Evolutionary conservation across 2,797 vertebrate species (phyloP).

Genomic region (Lacerta bilineata): DNA sequence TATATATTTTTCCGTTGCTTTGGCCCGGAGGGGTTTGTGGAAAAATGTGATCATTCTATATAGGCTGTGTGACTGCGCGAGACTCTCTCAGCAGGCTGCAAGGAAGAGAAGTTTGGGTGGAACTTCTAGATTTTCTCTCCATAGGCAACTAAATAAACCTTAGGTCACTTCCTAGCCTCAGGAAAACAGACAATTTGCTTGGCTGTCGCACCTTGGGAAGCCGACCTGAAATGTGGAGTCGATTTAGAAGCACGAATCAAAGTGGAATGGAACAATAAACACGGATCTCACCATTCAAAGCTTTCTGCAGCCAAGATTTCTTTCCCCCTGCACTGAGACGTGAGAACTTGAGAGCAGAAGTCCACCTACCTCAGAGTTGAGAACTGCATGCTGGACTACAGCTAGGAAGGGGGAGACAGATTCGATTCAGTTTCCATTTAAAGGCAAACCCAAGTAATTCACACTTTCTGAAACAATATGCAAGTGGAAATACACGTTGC

Average conservation of each 20-base stretch:
- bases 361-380: no score
- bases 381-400: no score
- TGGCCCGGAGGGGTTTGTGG: not conserved
- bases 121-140: not conserved
- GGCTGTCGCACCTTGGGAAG: not conserved
- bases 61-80: not conserved
- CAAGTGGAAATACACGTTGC: no score
- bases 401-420: no score
- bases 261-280: no score
- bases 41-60: not conserved
- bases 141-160: not conserved
- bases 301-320: not conserved
- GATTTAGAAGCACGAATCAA: no score
- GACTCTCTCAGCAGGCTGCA: not conserved
- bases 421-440: no score
- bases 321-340: no score
- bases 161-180: not conserved
- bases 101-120: not conserved
- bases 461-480: no score
- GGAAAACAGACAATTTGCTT: not conserved
- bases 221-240: not conserved
- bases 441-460: no score
- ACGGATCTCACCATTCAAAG: not conserved
- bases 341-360: no score
- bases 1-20: not conserved